phyloP scores from a whole-genome alignment of 2,113 vertebrate genomes.

The Barnardius zonarius region DNA sequence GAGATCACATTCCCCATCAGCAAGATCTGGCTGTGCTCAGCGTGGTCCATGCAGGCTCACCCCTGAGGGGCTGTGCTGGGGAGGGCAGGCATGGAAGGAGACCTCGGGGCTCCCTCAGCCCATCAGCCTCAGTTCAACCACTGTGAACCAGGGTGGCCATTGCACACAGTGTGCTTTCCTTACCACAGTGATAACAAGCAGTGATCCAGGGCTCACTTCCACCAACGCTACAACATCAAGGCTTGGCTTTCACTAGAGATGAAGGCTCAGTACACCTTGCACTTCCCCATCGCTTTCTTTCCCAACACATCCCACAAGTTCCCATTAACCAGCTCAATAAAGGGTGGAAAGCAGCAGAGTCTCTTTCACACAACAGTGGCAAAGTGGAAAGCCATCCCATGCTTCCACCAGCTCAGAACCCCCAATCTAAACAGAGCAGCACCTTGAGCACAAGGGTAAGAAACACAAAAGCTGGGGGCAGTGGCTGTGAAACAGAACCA shows the following conservation, averaged over 20 bases:
- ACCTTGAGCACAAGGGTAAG: background rate
- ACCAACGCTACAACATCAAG: rapidly evolving
- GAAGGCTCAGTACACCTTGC: background rate
- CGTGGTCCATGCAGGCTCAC: background rate
- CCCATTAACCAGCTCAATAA: background rate
- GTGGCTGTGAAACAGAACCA: background rate
- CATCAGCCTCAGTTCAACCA: background rate
- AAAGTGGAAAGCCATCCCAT: background rate
- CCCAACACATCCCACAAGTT: background rate
- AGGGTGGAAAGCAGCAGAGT: background rate
- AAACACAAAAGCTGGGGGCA: background rate
- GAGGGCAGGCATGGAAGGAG: background rate
- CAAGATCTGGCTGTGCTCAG: no score
- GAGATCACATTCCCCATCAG: background rate
- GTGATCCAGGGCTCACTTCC: background rate
- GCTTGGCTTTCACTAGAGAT: background rate
- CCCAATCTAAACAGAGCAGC: background rate
- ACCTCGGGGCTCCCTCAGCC: background rate
- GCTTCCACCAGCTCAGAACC: background rate
- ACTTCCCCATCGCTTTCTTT: background rate
- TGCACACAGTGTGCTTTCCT: background rate
- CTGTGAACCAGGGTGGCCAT: background rate
- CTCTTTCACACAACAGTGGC: background rate
- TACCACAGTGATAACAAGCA: rapidly evolving
- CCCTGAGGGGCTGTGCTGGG: background rate